A percentile compares a stretch with the other conserved stretches of the same genome.
Evolutionary conservation across 1,140 invertebrate genomes (phyloP).

Genomic region (Melitaea cinxia): DNA sequence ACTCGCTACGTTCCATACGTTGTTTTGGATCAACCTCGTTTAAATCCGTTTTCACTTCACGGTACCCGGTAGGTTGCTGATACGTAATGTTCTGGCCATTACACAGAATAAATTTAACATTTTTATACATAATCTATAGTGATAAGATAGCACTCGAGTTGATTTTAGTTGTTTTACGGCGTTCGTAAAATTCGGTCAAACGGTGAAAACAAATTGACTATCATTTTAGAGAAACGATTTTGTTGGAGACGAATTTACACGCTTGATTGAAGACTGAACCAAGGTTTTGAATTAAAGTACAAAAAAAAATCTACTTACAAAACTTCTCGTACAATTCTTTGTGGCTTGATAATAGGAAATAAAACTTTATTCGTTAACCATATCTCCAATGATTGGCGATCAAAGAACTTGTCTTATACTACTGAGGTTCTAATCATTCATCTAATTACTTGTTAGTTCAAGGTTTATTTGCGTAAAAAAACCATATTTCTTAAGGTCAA

Average conservation of each 20-base stretch:
- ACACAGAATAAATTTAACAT: slow-evolving; percentile 63
- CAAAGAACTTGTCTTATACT: slow-evolving; percentile 19
- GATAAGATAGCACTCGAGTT: slow-evolving; percentile 70
- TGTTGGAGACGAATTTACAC: slow-evolving; percentile 45
- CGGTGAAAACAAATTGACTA: slow-evolving; percentile 29
- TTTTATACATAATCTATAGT: slow-evolving; percentile 75
- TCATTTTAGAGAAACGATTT: slow-evolving; percentile 28
- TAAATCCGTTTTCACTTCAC: slow-evolving; percentile 39
- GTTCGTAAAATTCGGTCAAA: slow-evolving; percentile 24
- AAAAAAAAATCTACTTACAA: slow-evolving; percentile 65
- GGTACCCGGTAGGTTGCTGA: slow-evolving; percentile 52
- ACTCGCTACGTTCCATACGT: slow-evolving; percentile 74
- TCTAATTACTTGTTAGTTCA: slow-evolving; percentile 38
- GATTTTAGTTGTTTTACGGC: slow-evolving; percentile 43
- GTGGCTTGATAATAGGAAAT: background rate
- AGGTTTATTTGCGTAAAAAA: slow-evolving; percentile 43
- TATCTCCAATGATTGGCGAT: slow-evolving; percentile 6
- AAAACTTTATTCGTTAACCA: slow-evolving; percentile 12
- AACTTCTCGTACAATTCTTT: slow-evolving; percentile 42
- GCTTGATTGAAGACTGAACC: slow-evolving; percentile 54
- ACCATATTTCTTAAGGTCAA: slow-evolving; percentile 35
- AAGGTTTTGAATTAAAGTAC: slow-evolving; percentile 45
- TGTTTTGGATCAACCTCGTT: slow-evolving; percentile 30
- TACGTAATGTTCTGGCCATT: slow-evolving; percentile 68
- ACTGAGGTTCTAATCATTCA: slow-evolving; percentile 43